These are phyloP conservation scores for Chitala chitala DNA, from an alignment of 2,113 vertebrate genomes.

Conservation along the genomic window DNA sequence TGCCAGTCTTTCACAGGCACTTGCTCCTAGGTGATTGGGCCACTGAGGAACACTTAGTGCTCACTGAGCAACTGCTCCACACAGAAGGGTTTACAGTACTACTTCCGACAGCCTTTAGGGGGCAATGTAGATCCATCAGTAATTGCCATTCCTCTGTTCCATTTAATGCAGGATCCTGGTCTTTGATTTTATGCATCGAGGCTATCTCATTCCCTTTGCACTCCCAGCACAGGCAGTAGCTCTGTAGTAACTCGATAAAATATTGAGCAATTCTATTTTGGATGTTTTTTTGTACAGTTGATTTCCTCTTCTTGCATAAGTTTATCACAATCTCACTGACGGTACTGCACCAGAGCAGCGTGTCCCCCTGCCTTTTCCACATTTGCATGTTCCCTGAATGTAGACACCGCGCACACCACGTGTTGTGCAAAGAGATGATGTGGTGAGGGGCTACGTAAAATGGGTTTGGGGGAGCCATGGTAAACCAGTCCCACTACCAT, in stretches of 20 bases:
- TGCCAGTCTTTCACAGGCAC: too few relatives aligned
- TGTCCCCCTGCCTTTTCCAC: not conserved
- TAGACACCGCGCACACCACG: not conserved
- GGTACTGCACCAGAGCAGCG: not conserved
- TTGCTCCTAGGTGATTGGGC: not conserved
- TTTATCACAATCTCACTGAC: not conserved
- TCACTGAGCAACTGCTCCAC: not conserved
- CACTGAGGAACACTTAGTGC: too few relatives aligned
- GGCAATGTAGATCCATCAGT: slow-evolving; percentile 11
- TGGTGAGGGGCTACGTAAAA: too few relatives aligned
- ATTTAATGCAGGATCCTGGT: not conserved
- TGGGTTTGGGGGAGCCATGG: too few relatives aligned
- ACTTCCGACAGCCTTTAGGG: not conserved
- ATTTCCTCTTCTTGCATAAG: not conserved
- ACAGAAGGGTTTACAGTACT: not conserved
- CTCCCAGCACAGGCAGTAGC: not conserved
- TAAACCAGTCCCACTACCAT: not conserved
- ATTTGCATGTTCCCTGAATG: not conserved
- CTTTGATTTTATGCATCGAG: slow-evolving; percentile 2
- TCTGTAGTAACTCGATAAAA: slow-evolving; percentile 2
- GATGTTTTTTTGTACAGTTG: not conserved
- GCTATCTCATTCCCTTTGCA: not conserved
- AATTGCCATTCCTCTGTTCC: not conserved
- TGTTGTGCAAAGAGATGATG: too few relatives aligned
- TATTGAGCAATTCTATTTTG: slow-evolving; percentile 11